phyloP scores from a whole-genome alignment of 2,113 vertebrate species.

The Diglossa brunneiventris region DNA sequence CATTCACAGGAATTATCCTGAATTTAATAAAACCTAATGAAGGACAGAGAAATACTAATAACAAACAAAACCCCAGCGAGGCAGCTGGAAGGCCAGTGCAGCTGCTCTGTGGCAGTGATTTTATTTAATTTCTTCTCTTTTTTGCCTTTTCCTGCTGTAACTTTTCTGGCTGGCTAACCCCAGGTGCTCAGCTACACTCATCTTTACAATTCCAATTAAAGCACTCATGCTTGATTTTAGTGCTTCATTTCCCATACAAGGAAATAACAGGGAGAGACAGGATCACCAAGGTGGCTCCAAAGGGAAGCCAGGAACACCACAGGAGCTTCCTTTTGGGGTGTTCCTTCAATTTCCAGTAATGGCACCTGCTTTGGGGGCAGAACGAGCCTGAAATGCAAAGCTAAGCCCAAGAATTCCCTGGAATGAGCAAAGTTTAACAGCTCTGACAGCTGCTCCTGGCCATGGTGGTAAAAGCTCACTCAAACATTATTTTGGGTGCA shows the following conservation, averaged over 20 bases:
- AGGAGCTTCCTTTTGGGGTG: neutral
- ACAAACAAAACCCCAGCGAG: fast-evolving
- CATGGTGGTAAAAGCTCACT: neutral
- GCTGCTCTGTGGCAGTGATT: neutral
- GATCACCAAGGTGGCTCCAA: fast-evolving
- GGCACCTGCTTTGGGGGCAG: neutral
- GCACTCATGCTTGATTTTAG: neutral
- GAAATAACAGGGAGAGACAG: neutral
- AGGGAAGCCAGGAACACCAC: neutral
- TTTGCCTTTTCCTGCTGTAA: neutral
- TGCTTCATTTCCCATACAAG: neutral
- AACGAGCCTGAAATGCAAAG: neutral
- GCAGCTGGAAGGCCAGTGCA: neutral
- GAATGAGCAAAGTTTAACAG: neutral
- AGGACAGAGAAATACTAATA: neutral
- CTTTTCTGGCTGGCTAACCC: neutral
- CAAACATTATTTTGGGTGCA: neutral
- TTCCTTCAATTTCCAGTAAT: neutral
- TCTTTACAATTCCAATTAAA: neutral
- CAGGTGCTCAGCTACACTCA: neutral
- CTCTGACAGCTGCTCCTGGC: neutral
- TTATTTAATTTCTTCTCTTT: neutral
- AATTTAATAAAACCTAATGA: neutral
- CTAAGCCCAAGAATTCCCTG: neutral
- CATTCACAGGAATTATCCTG: neutral